Evolutionary conservation across 2,113 vertebrate species (phyloP), one percentile per base, ranked within the genome.

Genomic region (Engystomops pustulosus): DNA sequence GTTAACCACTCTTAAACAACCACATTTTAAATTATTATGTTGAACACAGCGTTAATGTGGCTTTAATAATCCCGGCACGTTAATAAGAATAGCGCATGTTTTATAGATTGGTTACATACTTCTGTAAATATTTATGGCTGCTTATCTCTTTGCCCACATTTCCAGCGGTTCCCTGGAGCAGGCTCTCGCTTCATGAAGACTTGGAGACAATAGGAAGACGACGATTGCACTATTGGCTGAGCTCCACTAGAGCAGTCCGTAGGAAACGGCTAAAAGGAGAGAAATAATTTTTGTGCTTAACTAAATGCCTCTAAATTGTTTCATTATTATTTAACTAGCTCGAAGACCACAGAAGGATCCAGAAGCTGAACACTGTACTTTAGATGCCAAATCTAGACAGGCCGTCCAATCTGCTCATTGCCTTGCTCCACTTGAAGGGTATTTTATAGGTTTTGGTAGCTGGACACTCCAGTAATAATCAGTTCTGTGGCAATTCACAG

Each of bases 91-190:
- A 36, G 36, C 34, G 17, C 12, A 20, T 20, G 62, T 67, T 67
- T 36, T 20, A 20, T 8, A 36, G 34, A 67, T 67, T 36, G 62
- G 36, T 67, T 67, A 36, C 60, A 65, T 36, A 67, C 30, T 9
- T 67, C 30, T 67, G 62, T 67, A 67, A 67, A 67, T 67, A 67
- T 32, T 67, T 36, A 41, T 70, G 68, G 68, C 68, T 10, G 34
- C 68, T 70, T 70, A 70, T 70, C 68, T 70, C 68, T 44, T 32
- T 41, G 68, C 68, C 68, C 68, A 70, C 36, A 70, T 70, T 70
- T 69, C 18, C 68, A 41, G 36, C 44, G 68, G 68, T 41, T 70
- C 68, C 27, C 68, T 70, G 68, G 68, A 70, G 68, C 34, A 41
- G 4, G 20, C 68, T 10, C 68, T 70, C 68, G 27, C 68, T 41